These are phyloP conservation scores for Sturmia bella DNA, from an alignment of 2,888 invertebrate genomes.

Conservation along the genomic window DNA sequence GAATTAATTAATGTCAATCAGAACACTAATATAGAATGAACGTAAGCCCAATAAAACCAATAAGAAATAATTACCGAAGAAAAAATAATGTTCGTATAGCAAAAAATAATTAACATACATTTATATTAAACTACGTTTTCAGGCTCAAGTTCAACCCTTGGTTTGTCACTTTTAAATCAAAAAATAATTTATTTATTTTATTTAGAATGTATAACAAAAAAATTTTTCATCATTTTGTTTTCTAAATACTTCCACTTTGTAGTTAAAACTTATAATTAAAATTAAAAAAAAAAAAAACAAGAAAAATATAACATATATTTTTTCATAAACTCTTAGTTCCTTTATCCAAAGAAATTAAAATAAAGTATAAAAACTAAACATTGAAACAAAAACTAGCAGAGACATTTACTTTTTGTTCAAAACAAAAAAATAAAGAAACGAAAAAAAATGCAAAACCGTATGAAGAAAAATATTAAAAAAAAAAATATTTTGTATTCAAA, in stretches of 20 bases:
- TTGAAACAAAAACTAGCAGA: conserved; percentile 48
- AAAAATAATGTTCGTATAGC: too few species aligned
- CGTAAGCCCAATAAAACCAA: too few species aligned
- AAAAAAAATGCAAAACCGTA: background rate
- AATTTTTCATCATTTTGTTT: background rate
- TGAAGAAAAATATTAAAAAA: conserved; percentile 19
- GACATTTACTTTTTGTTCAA: conserved; percentile 20
- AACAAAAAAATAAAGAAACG: conserved; percentile 41
- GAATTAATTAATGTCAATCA: too few species aligned
- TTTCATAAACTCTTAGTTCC: conserved; percentile 65
- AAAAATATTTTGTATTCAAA: conserved; percentile 46
- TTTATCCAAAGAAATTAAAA: conserved; percentile 55
- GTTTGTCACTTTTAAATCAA: too few species aligned
- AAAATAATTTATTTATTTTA: background rate
- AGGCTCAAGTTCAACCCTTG: too few species aligned
- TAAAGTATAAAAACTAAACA: conserved; percentile 26
- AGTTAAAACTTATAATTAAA: conserved; percentile 40
- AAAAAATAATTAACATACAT: too few species aligned
- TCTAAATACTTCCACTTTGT: conserved; percentile 4
- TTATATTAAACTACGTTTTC: too few species aligned
- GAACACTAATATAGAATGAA: too few species aligned
- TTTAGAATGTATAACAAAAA: background rate
- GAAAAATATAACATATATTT: conserved; percentile 37
- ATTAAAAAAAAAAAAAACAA: conserved; percentile 7
- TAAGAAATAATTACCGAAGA: too few species aligned